phyloP scores from a whole-genome alignment of 1,140 invertebrate species.

The Trichonephila inaurata region DNA sequence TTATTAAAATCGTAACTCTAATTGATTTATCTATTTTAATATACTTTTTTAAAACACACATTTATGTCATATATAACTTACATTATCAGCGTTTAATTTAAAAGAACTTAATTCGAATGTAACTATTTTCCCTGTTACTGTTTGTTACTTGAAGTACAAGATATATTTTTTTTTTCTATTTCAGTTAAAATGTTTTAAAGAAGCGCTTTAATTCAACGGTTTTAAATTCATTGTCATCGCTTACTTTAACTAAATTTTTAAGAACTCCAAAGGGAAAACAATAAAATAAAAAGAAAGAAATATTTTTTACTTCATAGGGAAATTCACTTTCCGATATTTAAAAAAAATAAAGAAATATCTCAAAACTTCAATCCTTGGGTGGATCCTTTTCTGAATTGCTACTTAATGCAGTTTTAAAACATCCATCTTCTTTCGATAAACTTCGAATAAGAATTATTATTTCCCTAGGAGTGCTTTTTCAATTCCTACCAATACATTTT shows the following conservation, averaged over 20 bases:
- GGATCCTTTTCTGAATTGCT: slow-evolving; percentile 21
- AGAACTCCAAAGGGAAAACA: neutral
- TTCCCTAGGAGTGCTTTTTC: slow-evolving; percentile 25
- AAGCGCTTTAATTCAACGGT: neutral
- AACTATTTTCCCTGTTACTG: too few species aligned
- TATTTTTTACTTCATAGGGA: neutral
- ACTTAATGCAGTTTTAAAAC: slow-evolving; percentile 34
- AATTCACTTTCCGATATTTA: neutral
- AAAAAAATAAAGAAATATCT: neutral
- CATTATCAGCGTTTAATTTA: too few species aligned
- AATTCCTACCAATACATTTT: neutral
- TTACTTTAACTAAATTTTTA: neutral
- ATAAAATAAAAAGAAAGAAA: neutral
- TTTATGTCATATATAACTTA: too few species aligned
- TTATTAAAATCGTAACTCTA: too few species aligned
- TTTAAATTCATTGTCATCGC: neutral
- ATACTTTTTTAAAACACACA: too few species aligned
- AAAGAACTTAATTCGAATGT: too few species aligned
- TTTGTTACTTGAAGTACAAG: too few species aligned
- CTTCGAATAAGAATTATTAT: slow-evolving; percentile 39
- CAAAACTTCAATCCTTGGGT: slow-evolving; percentile 1
- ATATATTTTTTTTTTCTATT: neutral
- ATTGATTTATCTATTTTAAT: too few species aligned
- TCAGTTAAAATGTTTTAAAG: neutral
- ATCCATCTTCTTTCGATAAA: slow-evolving; percentile 38